Evolutionary conservation across 2,888 invertebrate species (phyloP).

Genomic region (Callyntrura guangdongensis): DNA sequence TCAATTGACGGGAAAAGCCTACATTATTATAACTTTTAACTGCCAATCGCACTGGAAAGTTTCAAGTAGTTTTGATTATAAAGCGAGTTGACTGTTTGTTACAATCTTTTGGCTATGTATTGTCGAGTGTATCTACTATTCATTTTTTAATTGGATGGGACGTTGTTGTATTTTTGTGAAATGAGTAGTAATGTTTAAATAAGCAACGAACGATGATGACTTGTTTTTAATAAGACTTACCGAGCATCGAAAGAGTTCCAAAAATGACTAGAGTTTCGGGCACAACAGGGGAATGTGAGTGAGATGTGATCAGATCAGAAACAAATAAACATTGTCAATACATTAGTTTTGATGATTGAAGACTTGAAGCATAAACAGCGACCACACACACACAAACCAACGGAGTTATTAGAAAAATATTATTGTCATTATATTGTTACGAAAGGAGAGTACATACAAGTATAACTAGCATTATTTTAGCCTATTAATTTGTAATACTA

Average conservation of each 20-base stretch:
- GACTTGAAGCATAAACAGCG: slow-evolving; percentile 56
- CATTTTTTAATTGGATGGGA: slow-evolving; percentile 36
- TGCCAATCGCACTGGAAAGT: too few relatives aligned
- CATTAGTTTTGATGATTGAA: slow-evolving; percentile 82
- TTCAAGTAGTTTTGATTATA: not conserved
- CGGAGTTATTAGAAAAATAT: slow-evolving; percentile 36
- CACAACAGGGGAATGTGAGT: slow-evolving; percentile 85
- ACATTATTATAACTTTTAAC: too few relatives aligned
- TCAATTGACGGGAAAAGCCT: too few relatives aligned
- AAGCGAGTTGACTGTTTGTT: slow-evolving; percentile 2
- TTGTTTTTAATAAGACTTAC: slow-evolving; percentile 89
- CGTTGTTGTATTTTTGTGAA: slow-evolving; percentile 56
- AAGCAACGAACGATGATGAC: slow-evolving; percentile 73
- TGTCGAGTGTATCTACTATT: not conserved
- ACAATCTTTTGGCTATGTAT: not conserved
- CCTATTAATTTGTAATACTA: not conserved
- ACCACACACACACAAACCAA: slow-evolving; percentile 64
- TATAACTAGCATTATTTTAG: not conserved
- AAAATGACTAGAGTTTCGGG: slow-evolving; percentile 93
- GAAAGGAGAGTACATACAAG: not conserved
- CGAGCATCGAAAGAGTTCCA: slow-evolving; percentile 99
- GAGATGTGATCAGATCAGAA: slow-evolving; percentile 85
- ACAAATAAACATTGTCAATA: slow-evolving; percentile 85
- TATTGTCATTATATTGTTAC: slow-evolving; percentile 26
- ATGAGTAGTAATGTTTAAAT: slow-evolving; percentile 66